Evolutionary conservation across 2,113 vertebrate genomes (phyloP), one percentile per base, ranked within the genome.

Genomic region (Myocastor coypus): DNA sequence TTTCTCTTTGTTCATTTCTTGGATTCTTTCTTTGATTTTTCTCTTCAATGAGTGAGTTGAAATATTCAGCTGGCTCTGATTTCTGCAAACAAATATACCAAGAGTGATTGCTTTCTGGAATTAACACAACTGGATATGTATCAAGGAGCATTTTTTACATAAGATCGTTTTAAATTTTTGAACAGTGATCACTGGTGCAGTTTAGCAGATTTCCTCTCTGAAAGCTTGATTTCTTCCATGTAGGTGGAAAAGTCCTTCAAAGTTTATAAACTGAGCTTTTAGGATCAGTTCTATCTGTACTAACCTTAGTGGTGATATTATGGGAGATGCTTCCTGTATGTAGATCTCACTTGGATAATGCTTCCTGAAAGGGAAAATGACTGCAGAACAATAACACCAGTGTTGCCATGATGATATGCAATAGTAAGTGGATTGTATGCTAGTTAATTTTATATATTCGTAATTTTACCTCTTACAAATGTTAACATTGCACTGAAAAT

Each of bases 391-490:
- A 85, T 87, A 88, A 93, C 97, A 82, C 92, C 14, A 77, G 94
- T 90, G 93, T 98, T 97, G 73, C 1, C 57, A 28, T 94, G 83
- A 97, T 93, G 40, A 88, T 80, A 88, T 85, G 28, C 61, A 97
- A 57, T 92, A 94, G 55, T 95, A 73, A 92, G 92, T 82, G 94
- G 63, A 97, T 96, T 96, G 95, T 95, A 50, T 95, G 75, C 92
- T 50, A 87, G 68, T 91, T 97, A 95, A 90, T 77, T 98, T 97
- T 98, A 26, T 30, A 69, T 97, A 97, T 98, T 98, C 93, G 94
- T 96, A 95, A 50, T 59, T 42, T 10, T 97, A 55, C 83, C 94
- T 83, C 83, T 85, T 88, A 68, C 92, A 98, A 83, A 96, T 95
- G 64, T 94, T 97, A 92, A 96, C 87, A 83, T 96, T 46, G 1